Percentiles rank a stretch among this genome's conserved stretches.
Evolutionary conservation across 2,888 invertebrate species (phyloP).

Genomic region (Agrochola macilenta): DNA sequence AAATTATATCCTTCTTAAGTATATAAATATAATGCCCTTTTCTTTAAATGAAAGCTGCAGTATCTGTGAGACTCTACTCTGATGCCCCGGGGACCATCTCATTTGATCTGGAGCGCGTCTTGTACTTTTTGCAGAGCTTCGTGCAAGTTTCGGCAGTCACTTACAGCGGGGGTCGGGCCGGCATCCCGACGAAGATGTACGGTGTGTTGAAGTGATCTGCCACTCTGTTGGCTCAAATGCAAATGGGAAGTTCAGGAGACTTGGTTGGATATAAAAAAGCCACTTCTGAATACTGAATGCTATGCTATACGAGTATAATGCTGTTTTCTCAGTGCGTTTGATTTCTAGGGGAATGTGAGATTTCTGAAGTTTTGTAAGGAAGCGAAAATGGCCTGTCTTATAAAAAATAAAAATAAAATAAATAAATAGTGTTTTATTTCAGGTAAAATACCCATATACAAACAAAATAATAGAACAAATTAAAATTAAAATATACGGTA

Average conservation of each 20-base stretch:
- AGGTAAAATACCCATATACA: no score
- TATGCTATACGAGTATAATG: no score
- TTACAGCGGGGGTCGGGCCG: conserved; percentile 71
- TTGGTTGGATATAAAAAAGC: neutral
- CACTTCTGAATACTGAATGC: neutral
- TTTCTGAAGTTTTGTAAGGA: neutral
- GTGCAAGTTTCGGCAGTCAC: conserved; percentile 74
- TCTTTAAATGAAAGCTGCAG: conserved; percentile 3
- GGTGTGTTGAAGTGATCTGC: conserved; percentile 46
- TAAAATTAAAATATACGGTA: no score
- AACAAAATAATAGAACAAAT: no score
- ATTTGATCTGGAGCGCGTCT: conserved; percentile 87
- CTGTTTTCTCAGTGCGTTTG: no score
- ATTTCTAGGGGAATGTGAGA: neutral
- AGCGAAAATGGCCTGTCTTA: neutral
- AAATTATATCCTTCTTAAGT: no score
- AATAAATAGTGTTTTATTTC: no score
- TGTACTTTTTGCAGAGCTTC: conserved; percentile 71
- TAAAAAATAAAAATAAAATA: no score
- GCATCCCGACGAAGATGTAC: conserved; percentile 41
- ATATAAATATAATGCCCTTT: no score
- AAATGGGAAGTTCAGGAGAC: neutral
- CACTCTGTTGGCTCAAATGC: neutral
- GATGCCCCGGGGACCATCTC: conserved; percentile 75
- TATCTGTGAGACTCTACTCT: conserved; percentile 67